Percentiles rank a stretch among this genome's conserved stretches.
These are phyloP conservation scores for Fopius arisanus DNA, from an alignment of 1,140 invertebrate species.

Conservation along the genomic window DNA sequence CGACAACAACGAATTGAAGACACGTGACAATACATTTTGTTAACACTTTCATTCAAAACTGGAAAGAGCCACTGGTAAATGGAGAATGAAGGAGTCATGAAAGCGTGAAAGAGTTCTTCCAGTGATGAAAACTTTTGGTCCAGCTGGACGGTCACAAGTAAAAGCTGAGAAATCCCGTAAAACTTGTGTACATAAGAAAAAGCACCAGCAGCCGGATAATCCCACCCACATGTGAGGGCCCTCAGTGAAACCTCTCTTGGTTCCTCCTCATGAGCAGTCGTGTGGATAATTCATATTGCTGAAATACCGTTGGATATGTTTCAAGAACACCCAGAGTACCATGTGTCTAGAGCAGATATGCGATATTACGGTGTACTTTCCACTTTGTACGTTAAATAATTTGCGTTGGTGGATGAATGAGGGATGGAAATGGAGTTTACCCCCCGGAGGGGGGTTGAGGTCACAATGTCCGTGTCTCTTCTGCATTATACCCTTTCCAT, in stretches of 20 bases:
- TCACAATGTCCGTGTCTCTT: not conserved
- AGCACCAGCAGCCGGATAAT: not conserved
- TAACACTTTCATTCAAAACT: not conserved
- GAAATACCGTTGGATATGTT: not conserved
- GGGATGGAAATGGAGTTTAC: constrained; percentile 10
- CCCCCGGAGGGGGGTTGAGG: not conserved
- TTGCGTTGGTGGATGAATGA: not conserved
- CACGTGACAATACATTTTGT: too few relatives aligned
- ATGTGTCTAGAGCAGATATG: not conserved
- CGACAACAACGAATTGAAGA: too few relatives aligned
- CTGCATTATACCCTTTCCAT: constrained; percentile 16
- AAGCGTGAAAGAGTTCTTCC: not conserved
- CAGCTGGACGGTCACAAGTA: not conserved
- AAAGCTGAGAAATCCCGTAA: not conserved
- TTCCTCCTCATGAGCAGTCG: not conserved
- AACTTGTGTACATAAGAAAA: not conserved
- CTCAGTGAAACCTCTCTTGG: not conserved
- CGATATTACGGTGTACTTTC: not conserved
- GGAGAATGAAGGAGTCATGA: too few relatives aligned
- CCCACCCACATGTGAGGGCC: not conserved
- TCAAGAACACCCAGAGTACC: not conserved
- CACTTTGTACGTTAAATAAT: constrained; percentile 5
- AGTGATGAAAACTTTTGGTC: not conserved
- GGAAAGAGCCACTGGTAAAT: too few relatives aligned
- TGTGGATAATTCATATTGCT: not conserved